phyloP scores from a whole-genome alignment of 1,140 invertebrate species.

The Macrobrachium nipponense region DNA sequence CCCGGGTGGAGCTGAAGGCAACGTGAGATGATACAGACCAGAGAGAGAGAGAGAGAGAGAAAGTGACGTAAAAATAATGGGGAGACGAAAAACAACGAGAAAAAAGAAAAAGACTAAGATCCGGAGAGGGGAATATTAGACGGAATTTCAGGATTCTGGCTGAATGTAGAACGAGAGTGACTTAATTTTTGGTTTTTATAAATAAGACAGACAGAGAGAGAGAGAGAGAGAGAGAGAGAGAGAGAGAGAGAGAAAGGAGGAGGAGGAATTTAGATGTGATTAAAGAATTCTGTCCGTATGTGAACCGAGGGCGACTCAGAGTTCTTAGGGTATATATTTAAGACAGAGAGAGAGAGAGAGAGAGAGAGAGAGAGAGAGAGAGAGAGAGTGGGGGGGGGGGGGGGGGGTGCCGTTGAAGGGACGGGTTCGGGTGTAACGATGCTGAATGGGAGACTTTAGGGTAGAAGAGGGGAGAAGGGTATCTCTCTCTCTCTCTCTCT shows the following conservation, averaged over 20 bases:
- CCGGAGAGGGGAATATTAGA: not conserved
- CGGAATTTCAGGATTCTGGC: not conserved
- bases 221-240: slow-evolving; percentile 31
- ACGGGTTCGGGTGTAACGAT: not conserved
- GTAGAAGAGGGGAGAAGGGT: not conserved
- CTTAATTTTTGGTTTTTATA: not conserved
- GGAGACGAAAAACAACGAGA: not conserved
- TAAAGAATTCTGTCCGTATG: not conserved
- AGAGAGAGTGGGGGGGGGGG: not conserved
- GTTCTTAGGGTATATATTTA: not conserved
- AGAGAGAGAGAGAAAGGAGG: slow-evolving; percentile 12
- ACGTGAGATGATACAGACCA: not conserved
- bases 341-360: slow-evolving; percentile 15
- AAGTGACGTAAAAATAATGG: not conserved
- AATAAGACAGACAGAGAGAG: too few species aligned
- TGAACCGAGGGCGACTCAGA: not conserved
- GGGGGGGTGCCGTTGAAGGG: not conserved
- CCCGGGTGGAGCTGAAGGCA: not conserved
- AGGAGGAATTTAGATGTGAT: not conserved
- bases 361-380: slow-evolving; percentile 9
- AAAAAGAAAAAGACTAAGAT: slow-evolving; percentile 2
- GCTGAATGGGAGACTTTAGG: slow-evolving; percentile 3
- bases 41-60: slow-evolving; percentile 14
- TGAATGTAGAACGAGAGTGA: slow-evolving; percentile 11
- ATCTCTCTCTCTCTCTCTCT: slow-evolving; percentile 32